Conservation (phyloP, 2,888 invertebrate genomes). For the Ischnus inquisitorius region DNA sequence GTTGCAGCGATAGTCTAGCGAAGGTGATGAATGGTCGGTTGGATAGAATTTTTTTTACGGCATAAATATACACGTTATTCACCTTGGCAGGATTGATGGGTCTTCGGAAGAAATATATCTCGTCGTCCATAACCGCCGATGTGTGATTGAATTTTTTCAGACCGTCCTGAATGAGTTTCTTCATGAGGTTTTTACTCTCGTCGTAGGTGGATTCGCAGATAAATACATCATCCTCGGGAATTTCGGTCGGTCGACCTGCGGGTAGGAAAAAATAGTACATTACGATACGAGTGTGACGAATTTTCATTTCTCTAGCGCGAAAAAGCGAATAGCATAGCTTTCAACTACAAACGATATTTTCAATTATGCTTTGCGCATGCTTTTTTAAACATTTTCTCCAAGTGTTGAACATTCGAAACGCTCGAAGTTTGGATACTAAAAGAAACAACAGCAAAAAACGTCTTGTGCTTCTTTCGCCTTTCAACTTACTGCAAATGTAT, state of each 20-base stretch:
- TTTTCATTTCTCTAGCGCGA: background rate
- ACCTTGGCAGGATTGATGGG: slow-evolving; percentile 89
- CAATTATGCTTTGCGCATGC: background rate
- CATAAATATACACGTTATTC: slow-evolving; percentile 58
- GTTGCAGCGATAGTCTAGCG: slow-evolving; percentile 5
- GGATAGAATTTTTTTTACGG: background rate
- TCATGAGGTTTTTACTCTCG: slow-evolving; percentile 93
- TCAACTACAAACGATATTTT: no score
- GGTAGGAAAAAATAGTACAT: background rate
- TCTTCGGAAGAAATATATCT: slow-evolving; percentile 93
- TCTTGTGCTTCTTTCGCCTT: background rate
- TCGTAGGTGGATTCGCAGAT: slow-evolving; percentile 97
- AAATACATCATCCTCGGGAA: slow-evolving; percentile 96
- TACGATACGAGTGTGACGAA: background rate
- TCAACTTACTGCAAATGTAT: slow-evolving; percentile 92
- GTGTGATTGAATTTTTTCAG: slow-evolving; percentile 93
- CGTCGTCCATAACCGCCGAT: slow-evolving; percentile 96
- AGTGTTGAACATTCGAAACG: no score
- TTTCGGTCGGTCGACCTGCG: slow-evolving; percentile 96
- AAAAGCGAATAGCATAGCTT: no score
- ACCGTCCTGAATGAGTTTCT: slow-evolving; percentile 90
- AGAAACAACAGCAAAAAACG: slow-evolving; percentile 2
- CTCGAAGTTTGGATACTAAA: no score
- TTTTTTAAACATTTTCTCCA: background rate
- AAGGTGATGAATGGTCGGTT: slow-evolving; percentile 30